Evolutionary conservation across 2,888 invertebrate genomes (phyloP), one percentile per base, ranked within the genome.

Genomic region (Meteorus cinctellus): DNA sequence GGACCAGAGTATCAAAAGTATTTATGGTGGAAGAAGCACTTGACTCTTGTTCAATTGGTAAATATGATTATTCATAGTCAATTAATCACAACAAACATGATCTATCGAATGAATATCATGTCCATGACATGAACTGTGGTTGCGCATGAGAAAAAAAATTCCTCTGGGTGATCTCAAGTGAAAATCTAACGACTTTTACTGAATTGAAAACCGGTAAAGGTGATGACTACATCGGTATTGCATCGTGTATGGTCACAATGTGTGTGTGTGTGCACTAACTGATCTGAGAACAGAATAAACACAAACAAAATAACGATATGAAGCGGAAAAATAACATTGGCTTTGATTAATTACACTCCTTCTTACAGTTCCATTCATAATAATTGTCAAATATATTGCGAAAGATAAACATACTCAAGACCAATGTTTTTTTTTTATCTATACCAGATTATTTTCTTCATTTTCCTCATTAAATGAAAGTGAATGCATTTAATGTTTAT

Each of bases 1-100:
- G 96, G 96, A 0, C 96, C 96, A 0, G 92, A 94, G 86, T 96
- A 95, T 90, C 94, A 95, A 87, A 96, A 96, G 87, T 96, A 95
- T 86, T 90, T 96, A 51, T 96, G 96, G 96, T 97, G 96, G 96
- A 97, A 96, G 90, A 95, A 95, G 83, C 94, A 96, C 85, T 92
- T 97, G 82, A 96, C 97, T 29, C 94, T 94, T 16, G 90, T 96
- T 76, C 97, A 97, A 91, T 91, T 97, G 91, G 96, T 95, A 90
- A 92, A 93, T 91, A 27, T 16, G 4, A 16, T 48, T 51, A 29
- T 59, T 65, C 24, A 74, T 72, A 5, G 55, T 29, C 14, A 69
- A 27, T 69, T n/a, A 69, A 55, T 29, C 19, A 51, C 14, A 69
- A 51, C 19, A 69, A 69, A 69, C 31, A 36, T 34, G 51, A 8